Evolutionary conservation across 2,113 vertebrate species (phyloP), one percentile per base, ranked within the genome.

Genomic region (Craseonycteris thonglongyai): DNA sequence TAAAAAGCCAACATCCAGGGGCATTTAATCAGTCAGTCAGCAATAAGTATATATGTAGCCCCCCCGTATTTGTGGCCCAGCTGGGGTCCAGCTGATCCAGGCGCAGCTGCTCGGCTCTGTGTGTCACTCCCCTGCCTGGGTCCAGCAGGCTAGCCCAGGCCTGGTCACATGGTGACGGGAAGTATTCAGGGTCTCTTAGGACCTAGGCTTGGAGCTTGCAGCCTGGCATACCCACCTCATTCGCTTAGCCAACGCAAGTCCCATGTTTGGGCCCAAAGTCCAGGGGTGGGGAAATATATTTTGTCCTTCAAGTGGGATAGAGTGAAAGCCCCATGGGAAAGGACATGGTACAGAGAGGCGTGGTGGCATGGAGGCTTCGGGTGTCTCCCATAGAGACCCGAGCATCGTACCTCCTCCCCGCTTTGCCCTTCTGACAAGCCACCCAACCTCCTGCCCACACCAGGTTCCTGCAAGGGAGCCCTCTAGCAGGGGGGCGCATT

Each of bases 341-440:
- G 38, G 54, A 19, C 12, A 28, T 3, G 16, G 6, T 14, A 3
- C 0, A 4, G 10, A 24, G 18, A 59, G 19, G 12, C 61, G 24
- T 30, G 3, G 26, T 18, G 22, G 6, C 65, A 19, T 6, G 5
- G 56, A 76, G 71, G 42, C 22, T 6, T 81, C 4, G 7, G 11
- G 14, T 21, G 11, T 63, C 65, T 63, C 18, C 16, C n/a, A n/a
- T 56, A 58, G 63, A 68, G 54, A n/a, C 26, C 12, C 10, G 30
- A 84, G 35, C 6, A 8, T 63, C 3, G 69, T 30, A 1, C 94
- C 75, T 54, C 69, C 11, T 35, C 42, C 82, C 21, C 47, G n/a
- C n/a, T 56, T 82, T 69, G 74, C 51, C 86, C 56, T 88, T 82
- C 47, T 80, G 76, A 95, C 35, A 82, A 96, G 79, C 66, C 30